Conservation (phyloP, 2,113 vertebrate genomes). For the Centropus unirufus region DNA sequence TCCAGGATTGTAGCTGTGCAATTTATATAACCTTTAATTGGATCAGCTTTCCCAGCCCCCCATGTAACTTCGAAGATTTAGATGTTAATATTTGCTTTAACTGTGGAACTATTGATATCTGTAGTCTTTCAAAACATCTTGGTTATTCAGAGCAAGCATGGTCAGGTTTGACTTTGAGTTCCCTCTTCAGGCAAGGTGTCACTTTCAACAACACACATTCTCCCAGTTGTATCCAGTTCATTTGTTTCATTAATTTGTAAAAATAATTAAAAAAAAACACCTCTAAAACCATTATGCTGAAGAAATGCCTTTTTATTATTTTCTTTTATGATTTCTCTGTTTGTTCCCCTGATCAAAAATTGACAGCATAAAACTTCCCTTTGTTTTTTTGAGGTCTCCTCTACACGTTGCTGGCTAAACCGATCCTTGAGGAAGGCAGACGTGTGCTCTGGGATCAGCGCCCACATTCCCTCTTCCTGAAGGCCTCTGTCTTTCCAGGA, state of each 20-base stretch:
- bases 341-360: not conserved
- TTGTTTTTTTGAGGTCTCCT: not conserved
- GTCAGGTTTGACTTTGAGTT: not conserved
- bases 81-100: not conserved
- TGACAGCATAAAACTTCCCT: not conserved
- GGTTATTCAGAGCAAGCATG: not conserved
- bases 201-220: not conserved
- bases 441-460: rapidly evolving
- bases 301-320: not conserved
- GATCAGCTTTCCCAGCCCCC: not conserved
- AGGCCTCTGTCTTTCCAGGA: not conserved
- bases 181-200: not conserved
- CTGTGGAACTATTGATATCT: not conserved
- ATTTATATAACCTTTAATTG: conserved; percentile 2
- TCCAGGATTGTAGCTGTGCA: not conserved
- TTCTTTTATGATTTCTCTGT: not conserved
- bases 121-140: not conserved
- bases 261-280: not conserved
- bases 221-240: not conserved
- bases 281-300: not conserved
- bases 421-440: not conserved
- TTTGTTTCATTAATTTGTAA: not conserved
- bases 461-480: not conserved
- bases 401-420: not conserved
- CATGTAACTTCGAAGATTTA: not conserved